These are phyloP conservation scores for Apodemia duryi DNA, from an alignment of 2,888 invertebrate species.

Conservation along the genomic window DNA sequence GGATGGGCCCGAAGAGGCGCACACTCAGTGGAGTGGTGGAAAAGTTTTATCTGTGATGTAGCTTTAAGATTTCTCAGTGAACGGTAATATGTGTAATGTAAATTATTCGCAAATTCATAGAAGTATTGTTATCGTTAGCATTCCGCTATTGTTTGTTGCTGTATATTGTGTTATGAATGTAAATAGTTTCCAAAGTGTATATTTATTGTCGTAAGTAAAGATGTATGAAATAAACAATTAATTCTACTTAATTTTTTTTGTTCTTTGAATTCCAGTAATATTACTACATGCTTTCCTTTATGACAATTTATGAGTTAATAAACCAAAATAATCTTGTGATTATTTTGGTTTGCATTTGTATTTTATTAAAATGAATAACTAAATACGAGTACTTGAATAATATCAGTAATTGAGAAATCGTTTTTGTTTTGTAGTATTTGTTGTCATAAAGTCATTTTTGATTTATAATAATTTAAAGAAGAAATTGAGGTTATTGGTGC, in stretches of 20 bases:
- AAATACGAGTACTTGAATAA: too few relatives aligned
- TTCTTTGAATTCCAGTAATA: not conserved
- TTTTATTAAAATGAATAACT: too few relatives aligned
- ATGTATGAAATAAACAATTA: slow-evolving; percentile 57
- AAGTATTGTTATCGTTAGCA: slow-evolving; percentile 37
- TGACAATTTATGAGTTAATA: too few relatives aligned
- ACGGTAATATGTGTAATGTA: slow-evolving; percentile 16
- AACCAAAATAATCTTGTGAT: too few relatives aligned
- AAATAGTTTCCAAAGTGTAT: slow-evolving; percentile 68
- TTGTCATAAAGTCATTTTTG: too few relatives aligned
- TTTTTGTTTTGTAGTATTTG: too few relatives aligned
- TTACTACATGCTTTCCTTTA: too few relatives aligned
- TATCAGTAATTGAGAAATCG: too few relatives aligned
- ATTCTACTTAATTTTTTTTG: slow-evolving; percentile 41
- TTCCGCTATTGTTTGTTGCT: slow-evolving; percentile 53
- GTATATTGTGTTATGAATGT: slow-evolving; percentile 45
- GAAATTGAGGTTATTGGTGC: too few relatives aligned
- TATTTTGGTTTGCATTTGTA: too few relatives aligned
- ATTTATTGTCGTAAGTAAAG: slow-evolving; percentile 65
- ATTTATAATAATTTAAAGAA: too few relatives aligned
- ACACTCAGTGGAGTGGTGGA: slow-evolving; percentile 39
- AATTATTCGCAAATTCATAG: slow-evolving; percentile 18
- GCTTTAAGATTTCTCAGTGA: slow-evolving; percentile 46
- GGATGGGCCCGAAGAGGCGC: too few relatives aligned
- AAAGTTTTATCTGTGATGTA: slow-evolving; percentile 69